Percentiles rank a stretch among this genome's conserved stretches.
phyloP scores from a whole-genome alignment of 2,888 invertebrate genomes.

The Lypha dubia region DNA sequence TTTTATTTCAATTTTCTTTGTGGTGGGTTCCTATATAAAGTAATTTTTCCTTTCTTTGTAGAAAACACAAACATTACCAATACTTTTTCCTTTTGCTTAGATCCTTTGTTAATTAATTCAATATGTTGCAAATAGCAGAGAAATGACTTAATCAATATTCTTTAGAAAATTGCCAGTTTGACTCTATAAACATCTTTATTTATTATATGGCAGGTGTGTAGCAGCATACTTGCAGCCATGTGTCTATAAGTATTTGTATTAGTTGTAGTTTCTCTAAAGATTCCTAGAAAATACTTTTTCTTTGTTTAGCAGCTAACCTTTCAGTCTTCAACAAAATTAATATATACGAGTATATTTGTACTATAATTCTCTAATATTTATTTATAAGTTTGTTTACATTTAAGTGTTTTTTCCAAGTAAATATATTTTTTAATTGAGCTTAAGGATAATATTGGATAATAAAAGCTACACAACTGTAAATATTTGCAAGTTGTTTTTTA shows the following conservation, averaged over 20 bases:
- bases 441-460: slow-evolving; percentile 36
- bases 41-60: no score
- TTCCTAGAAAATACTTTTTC: not conserved
- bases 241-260: not conserved
- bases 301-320: slow-evolving; percentile 1
- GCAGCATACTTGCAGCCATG: not conserved
- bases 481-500: not conserved
- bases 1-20: no score
- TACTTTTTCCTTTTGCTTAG: no score
- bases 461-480: slow-evolving; percentile 5
- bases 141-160: not conserved
- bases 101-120: not conserved
- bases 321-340: slow-evolving; percentile 13
- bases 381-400: not conserved
- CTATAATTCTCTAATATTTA: not conserved
- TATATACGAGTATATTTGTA: slow-evolving; percentile 24
- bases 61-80: no score
- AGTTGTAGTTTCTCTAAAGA: not conserved
- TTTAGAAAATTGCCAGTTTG: not conserved
- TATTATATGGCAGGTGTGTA: not conserved
- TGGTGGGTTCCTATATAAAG: no score
- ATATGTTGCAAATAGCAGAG: not conserved
- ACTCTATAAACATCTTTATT: not conserved
- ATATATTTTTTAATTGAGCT: slow-evolving; percentile 14
- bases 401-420: not conserved